Percentiles rank a stretch among this genome's conserved stretches.
Conservation (phyloP, 37 sponge, comb jelly and placozoan species). For the Diacarnus erythraeanus region DNA sequence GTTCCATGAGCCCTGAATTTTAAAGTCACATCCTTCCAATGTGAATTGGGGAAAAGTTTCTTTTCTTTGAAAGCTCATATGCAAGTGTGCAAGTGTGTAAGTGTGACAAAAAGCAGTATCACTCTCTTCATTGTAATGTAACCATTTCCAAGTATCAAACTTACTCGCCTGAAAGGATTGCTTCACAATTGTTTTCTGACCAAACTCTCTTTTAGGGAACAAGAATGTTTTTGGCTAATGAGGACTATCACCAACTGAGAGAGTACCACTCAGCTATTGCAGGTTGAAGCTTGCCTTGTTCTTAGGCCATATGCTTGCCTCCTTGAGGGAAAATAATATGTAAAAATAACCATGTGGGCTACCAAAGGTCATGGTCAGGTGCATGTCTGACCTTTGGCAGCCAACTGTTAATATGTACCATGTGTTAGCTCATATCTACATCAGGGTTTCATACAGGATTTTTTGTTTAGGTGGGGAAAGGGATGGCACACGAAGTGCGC, state of each 20-base stretch:
- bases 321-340: too few relatives aligned
- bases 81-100: too few relatives aligned
- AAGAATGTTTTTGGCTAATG: background rate
- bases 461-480: too few relatives aligned
- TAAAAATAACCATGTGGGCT: too few relatives aligned
- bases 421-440: background rate
- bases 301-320: too few relatives aligned
- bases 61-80: conserved; percentile 26
- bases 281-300: too few relatives aligned
- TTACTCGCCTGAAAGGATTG: conserved; percentile 23
- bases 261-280: too few relatives aligned
- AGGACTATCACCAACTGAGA: background rate
- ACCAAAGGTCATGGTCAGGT: too few relatives aligned
- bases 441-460: too few relatives aligned
- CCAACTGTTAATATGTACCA: too few relatives aligned
- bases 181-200: conserved; percentile 11
- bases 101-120: conserved; percentile 42
- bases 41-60: background rate
- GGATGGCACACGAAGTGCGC: too few relatives aligned
- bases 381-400: too few relatives aligned
- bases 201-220: conserved; percentile 3
- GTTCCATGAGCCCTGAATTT: background rate
- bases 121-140: conserved; percentile 43
- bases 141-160: conserved; percentile 20
- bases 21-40: background rate